These are phyloP conservation scores for Macaria notata DNA, from an alignment of 2,888 invertebrate species.

Conservation along the genomic window DNA sequence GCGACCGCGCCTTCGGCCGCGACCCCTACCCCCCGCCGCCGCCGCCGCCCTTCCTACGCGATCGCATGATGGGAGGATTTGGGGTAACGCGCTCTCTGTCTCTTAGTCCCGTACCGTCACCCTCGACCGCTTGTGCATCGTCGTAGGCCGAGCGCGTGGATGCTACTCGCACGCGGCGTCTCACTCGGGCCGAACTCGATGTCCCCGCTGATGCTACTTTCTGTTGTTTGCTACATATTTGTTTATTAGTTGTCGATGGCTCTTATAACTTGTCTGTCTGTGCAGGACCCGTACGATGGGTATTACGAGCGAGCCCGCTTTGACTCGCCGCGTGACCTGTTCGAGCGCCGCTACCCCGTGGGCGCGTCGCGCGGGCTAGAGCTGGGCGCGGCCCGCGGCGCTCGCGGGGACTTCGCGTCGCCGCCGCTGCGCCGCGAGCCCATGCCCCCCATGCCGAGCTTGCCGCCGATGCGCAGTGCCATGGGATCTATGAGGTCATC, in stretches of 20 bases:
- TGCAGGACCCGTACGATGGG: conserved; percentile 87
- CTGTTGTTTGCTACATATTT: conserved; percentile 3
- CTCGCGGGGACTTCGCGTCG: conserved; percentile 86
- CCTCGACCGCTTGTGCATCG: conserved; percentile 52
- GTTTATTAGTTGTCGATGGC: not conserved
- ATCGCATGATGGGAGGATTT: conserved; percentile 95
- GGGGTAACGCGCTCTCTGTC: conserved; percentile 85
- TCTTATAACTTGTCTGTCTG: not conserved
- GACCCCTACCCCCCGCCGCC: conserved; percentile 96
- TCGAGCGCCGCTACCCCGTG: conserved; percentile 90
- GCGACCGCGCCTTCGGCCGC: conserved; percentile 93
- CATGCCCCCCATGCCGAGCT: conserved; percentile 90
- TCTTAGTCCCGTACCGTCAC: conserved; percentile 52
- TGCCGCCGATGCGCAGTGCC: conserved; percentile 83
- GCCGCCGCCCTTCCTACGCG: conserved; percentile 94
- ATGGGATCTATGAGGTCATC: conserved; percentile 87
- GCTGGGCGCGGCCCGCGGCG: conserved; percentile 77
- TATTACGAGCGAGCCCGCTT: conserved; percentile 91
- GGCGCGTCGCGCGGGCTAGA: conserved; percentile 79
- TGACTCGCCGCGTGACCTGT: conserved; percentile 90
- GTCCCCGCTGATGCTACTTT: conserved; percentile 24
- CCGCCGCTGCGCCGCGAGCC: conserved; percentile 90
- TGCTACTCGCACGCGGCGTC: conserved; percentile 61
- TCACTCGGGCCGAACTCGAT: conserved; percentile 49
- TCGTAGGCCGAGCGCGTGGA: conserved; percentile 66